Evolutionary conservation across 1,140 invertebrate genomes (phyloP).

Genomic region (Drosophila suzukii): DNA sequence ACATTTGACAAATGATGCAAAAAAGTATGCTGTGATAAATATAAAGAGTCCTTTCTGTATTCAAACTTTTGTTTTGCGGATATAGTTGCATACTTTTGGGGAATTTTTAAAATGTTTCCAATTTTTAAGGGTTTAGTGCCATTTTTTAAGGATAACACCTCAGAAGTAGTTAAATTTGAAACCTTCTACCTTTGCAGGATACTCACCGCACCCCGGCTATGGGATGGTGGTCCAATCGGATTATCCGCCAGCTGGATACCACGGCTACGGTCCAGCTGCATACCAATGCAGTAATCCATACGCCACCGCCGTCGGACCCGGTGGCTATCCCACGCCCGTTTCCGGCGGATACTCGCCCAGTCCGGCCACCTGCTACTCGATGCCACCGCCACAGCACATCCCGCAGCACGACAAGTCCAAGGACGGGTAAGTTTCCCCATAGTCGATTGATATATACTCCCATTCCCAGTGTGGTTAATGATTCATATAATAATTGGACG

Average conservation of each 20-base stretch:
- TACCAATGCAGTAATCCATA: conserved; percentile 86
- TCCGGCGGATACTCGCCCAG: conserved; percentile 90
- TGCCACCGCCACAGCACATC: conserved; percentile 91
- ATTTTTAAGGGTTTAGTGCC: too few relatives aligned
- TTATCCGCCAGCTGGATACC: conserved; percentile 91
- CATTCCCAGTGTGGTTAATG: conserved; percentile 19
- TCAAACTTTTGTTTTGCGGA: too few relatives aligned
- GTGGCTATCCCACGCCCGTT: conserved; percentile 87
- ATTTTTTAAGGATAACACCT: too few relatives aligned
- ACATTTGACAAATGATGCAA: too few relatives aligned
- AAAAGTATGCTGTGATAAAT: not conserved
- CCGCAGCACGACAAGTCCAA: conserved; percentile 91
- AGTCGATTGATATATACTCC: not conserved
- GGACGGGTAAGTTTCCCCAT: conserved; percentile 88
- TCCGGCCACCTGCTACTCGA: conserved; percentile 91
- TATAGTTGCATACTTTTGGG: not conserved
- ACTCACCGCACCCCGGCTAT: conserved; percentile 93
- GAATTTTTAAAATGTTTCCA: not conserved
- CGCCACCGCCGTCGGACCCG: conserved; percentile 84
- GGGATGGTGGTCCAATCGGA: conserved; percentile 91
- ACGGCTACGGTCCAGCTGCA: conserved; percentile 89
- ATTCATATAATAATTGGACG: conserved; percentile 57
- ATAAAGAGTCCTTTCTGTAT: too few relatives aligned
- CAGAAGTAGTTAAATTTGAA: not conserved
- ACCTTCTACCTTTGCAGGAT: conserved; percentile 86